Conservation (phyloP, 2,797 vertebrate species). For the Muraenolepis orangiensis region DNA sequence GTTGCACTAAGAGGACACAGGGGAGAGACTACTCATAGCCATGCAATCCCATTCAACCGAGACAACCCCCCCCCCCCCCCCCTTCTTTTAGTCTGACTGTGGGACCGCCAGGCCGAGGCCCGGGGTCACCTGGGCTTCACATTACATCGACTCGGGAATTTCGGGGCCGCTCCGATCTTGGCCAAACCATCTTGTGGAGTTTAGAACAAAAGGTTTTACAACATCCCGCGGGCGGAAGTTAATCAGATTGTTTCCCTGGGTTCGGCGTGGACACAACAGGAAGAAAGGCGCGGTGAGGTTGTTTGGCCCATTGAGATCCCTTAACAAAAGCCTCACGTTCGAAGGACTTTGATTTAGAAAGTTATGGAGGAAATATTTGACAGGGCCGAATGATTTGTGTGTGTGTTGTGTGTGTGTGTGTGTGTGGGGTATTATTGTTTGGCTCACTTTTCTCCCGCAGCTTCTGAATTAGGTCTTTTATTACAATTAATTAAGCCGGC, state of each 20-base stretch:
- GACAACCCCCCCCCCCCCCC: too few relatives aligned
- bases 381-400: constrained; percentile 73
- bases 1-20: constrained; percentile 83
- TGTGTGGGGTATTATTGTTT: constrained; percentile 67
- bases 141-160: constrained; percentile 37
- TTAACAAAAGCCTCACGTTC: constrained; percentile 74
- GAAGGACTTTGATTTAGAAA: constrained; percentile 74
- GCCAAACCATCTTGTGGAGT: constrained; percentile 48
- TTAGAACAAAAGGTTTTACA: constrained; percentile 32
- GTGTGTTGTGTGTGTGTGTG: neutral
- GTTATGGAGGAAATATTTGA: constrained; percentile 79
- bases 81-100: constrained; percentile 63
- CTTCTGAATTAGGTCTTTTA: constrained; percentile 81
- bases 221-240: neutral
- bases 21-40: constrained; percentile 84
- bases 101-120: constrained; percentile 68
- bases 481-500: constrained; percentile 83
- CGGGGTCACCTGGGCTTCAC: constrained; percentile 68
- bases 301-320: constrained; percentile 42
- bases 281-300: constrained; percentile 47
- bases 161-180: constrained; percentile 42
- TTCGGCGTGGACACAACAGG: neutral
- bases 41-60: constrained; percentile 79
- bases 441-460: constrained; percentile 71
- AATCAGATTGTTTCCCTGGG: neutral